Evolutionary conservation across 2,888 invertebrate species (phyloP), one percentile per base, ranked within the genome.

Genomic region (Hofmannophila pseudospretella): DNA sequence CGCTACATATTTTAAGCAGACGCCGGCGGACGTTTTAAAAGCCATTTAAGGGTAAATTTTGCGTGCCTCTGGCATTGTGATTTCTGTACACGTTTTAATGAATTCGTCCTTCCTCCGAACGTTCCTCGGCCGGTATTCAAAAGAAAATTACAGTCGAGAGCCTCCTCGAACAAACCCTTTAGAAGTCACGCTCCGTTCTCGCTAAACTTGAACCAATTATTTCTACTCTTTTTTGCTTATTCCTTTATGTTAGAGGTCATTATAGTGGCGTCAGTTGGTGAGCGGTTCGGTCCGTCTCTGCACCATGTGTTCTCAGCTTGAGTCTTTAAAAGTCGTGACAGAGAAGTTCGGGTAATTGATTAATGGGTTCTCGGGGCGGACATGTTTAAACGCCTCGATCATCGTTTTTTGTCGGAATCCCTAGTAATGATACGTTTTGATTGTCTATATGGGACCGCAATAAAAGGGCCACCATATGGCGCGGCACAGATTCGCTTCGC

Each of bases 391-490:
- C 67, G 76, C 62, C 55, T 54, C 69, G 63, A 73, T 75, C 69
- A 59, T 67, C 56, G 58, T 75, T 82, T 84, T 81, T 74, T 74
- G 64, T 73, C 49, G 54, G 61, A 70, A 78, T 75, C 73, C 69
- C 73, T 62, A 62, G 64, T 84, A 84, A 84, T 84, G 73, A 84
- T 85, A 82, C 74, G 73, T 75, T 82, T 60, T 72, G 80, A 81
- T 84, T 80, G 72, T 75, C 68, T 75, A 63, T 63, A 62, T 62
- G 63, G 67, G 62, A 58, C 46, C 58, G 59, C 63, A 64, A 63
- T 61, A 61, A 62, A 65, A 60, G 23, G 60, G 41, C 51, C 63
- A 61, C 74, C 86, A 86, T 85, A 82, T 86, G 85, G 78, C 51
- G 54, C 47, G 54, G 55, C 67, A 65, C 59, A 67, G 77, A 81